Percentiles rank a stretch among this genome's conserved stretches.
phyloP scores from a whole-genome alignment of 2,113 vertebrate species.

The Myiozetetes cayanensis region DNA sequence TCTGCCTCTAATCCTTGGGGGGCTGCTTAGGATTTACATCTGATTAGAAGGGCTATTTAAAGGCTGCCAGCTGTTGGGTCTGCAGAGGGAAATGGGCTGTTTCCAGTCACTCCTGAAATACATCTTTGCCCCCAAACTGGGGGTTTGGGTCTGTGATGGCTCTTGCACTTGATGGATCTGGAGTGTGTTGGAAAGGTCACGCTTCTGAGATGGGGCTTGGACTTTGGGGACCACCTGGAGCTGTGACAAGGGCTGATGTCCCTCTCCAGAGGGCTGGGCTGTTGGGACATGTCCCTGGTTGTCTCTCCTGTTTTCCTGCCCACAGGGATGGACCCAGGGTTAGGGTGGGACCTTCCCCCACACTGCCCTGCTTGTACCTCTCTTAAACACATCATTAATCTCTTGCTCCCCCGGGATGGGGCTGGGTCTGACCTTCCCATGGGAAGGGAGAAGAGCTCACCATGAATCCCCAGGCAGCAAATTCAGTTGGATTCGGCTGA shows the following conservation, averaged over 20 bases:
- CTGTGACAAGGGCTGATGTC: background rate
- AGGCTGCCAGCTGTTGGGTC: background rate
- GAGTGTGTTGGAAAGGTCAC: background rate
- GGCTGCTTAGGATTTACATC: background rate
- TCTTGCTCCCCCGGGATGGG: background rate
- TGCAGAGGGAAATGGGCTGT: background rate
- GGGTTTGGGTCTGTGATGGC: background rate
- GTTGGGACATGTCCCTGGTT: fast-evolving
- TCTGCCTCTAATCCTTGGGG: background rate
- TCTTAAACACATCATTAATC: background rate
- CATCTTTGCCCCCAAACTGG: background rate
- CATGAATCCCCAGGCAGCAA: background rate
- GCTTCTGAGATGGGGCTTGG: background rate
- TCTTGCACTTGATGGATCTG: background rate
- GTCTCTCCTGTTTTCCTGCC: background rate
- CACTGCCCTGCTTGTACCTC: fast-evolving
- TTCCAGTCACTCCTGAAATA: background rate
- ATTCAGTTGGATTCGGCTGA: background rate
- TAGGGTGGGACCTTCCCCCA: background rate
- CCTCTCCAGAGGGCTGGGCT: background rate
- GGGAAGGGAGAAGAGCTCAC: background rate
- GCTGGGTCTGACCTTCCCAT: background rate
- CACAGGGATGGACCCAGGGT: fast-evolving
- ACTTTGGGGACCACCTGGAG: background rate
- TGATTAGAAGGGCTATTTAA: background rate